Base-by-base conservation (phyloP, 2,797 vertebrate species). In the Spondyliosoma cantharus region DNA sequence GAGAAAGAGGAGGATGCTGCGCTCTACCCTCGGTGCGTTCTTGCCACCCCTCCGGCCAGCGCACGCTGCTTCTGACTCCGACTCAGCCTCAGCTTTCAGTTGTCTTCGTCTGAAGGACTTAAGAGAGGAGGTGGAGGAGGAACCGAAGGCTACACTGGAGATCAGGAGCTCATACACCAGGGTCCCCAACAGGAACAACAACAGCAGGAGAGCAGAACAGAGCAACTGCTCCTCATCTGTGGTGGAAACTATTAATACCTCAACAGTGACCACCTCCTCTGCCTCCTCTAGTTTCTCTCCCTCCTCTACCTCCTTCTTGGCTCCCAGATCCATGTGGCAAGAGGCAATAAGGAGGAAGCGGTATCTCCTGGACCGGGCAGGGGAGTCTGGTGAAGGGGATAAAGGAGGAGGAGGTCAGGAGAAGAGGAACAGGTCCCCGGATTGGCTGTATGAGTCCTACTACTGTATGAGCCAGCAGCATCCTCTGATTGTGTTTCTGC, bases 381-480 rank as follows among this genome's bases (percentile, higher is more conserved):
- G 85, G 79, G 88, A 85, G 65, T 82, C 91, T 50, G 83, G 86
- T 57, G 86, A 87, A 76, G 83, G 85, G 69, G 89, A 87, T 69
- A 90, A 84, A 90, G 86, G 83, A 75, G 89, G 84, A 65, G 78
- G 81, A 68, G 88, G 87, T 83, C 80, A 83, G 72, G 78, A 84
- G 59, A 90, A 64, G 78, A 92, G 88, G 80, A 93, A 70, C 79
- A 95, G 93, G 91, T 94, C 96, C 89, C 95, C 95, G 80, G 97
- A 97, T 95, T 97, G 97, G 97, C 95, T 97, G 12, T 98, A 98
- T 71, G 92, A 94, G 84, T 94, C 93, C 73, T 98, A 99, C 95
- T 97, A 97, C 93, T 96, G 97, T 92, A 97, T 99, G 97, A 99
- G 97, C 97, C 98, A 99, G 94, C 98, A 99, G 96, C 97, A 99